phyloP scores from a whole-genome alignment of 92 coral and sea anemone species.

The Meandrina meandrites region DNA sequence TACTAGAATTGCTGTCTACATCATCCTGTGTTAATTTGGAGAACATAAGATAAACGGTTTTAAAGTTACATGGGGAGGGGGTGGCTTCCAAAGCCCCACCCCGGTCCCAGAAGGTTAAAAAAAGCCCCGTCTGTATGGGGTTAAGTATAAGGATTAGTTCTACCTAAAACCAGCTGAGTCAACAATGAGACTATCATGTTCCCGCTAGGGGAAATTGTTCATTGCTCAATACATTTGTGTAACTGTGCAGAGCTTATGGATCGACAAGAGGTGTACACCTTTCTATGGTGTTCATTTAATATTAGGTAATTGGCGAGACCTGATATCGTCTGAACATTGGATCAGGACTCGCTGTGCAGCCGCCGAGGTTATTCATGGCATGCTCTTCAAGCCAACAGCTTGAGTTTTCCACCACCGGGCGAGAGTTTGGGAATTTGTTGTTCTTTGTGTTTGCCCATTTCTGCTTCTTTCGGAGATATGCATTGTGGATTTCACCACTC shows the following conservation, averaged over 20 bases:
- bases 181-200: not conserved
- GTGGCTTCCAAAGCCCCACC: no score
- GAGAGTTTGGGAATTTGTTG: constrained; percentile 26
- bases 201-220: no score
- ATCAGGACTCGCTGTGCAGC: constrained; percentile 4
- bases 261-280: constrained; percentile 4
- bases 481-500: constrained; percentile 52
- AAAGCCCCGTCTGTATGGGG: no score
- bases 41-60: no score
- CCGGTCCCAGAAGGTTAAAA: no score
- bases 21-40: no score
- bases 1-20: no score
- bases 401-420: constrained; percentile 19
- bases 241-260: not conserved
- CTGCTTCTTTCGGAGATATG: constrained; percentile 38
- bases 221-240: not conserved
- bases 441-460: constrained; percentile 25
- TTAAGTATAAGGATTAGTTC: no score
- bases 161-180: no score
- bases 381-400: not conserved
- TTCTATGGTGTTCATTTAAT: not conserved
- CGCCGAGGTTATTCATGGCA: not conserved
- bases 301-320: constrained; percentile 19
- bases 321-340: constrained; percentile 22
- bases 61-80: no score